phyloP scores from a whole-genome alignment of 2,888 invertebrate genomes.

The Drosophila greeni region DNA sequence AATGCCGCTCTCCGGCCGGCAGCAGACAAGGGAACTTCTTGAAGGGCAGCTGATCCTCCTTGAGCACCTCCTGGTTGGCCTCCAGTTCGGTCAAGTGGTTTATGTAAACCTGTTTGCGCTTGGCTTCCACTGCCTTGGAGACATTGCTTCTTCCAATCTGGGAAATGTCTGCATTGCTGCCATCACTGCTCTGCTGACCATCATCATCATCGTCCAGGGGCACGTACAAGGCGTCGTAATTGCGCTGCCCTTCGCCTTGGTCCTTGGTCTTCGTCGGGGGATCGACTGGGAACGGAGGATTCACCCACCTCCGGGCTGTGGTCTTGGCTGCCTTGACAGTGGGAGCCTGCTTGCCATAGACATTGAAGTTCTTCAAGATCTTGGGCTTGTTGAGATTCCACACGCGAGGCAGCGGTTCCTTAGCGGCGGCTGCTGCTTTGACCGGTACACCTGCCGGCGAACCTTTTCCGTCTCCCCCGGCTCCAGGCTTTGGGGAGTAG shows the following conservation, averaged over 20 bases:
- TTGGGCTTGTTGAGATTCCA: slow-evolving; percentile 1
- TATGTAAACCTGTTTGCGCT: not conserved
- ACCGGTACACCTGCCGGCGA: not conserved
- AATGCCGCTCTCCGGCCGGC: not conserved
- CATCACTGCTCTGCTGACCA: not conserved
- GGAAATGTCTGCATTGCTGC: not conserved
- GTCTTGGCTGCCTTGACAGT: not conserved
- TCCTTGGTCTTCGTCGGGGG: not conserved
- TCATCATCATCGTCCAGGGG: not conserved
- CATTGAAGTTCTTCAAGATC: not conserved
- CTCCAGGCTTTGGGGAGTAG: not conserved
- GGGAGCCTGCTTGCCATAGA: not conserved
- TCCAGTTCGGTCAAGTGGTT: not conserved
- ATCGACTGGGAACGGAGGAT: not conserved
- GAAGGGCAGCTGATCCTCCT: not conserved
- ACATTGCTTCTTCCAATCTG: not conserved
- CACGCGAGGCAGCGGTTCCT: not conserved
- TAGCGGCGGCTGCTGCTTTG: not conserved
- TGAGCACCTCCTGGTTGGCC: not conserved
- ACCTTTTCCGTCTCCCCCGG: not conserved
- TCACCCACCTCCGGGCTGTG: not conserved
- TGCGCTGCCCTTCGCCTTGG: not conserved
- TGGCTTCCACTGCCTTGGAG: not conserved
- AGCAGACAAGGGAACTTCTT: not conserved
- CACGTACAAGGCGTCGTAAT: slow-evolving; percentile 2